Evolutionary conservation across 2,888 invertebrate species (phyloP).

Genomic region (Allygus modestus): DNA sequence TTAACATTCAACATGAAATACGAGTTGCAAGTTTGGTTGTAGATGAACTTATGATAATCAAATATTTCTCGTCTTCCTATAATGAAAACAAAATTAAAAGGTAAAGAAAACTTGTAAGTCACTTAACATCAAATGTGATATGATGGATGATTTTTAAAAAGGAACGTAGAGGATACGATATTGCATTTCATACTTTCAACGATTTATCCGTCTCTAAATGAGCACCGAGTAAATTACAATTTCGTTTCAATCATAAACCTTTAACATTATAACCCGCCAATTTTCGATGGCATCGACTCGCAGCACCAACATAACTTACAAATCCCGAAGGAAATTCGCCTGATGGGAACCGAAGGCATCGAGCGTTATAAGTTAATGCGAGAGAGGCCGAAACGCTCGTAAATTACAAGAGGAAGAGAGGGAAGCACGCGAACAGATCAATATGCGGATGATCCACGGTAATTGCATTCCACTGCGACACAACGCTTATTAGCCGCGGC

Average conservation of each 20-base stretch:
- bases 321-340: conserved; percentile 23
- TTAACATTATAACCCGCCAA: background rate
- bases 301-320: background rate
- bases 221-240: too few relatives aligned
- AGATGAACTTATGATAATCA: too few relatives aligned
- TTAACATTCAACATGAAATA: too few relatives aligned
- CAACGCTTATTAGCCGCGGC: conserved; percentile 38
- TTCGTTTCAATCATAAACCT: background rate
- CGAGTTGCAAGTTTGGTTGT: too few relatives aligned
- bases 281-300: background rate
- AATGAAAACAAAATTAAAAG: too few relatives aligned
- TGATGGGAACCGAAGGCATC: background rate
- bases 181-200: too few relatives aligned
- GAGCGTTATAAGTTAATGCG: conserved; percentile 32
- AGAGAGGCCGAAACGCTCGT: background rate
- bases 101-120: too few relatives aligned
- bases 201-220: too few relatives aligned
- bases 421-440: conserved; percentile 39
- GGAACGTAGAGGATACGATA: too few relatives aligned
- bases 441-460: conserved; percentile 16
- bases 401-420: conserved; percentile 9
- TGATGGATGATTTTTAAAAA: too few relatives aligned
- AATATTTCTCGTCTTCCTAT: too few relatives aligned
- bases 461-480: conserved; percentile 47
- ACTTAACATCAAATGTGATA: too few relatives aligned